Evolutionary conservation across 2,888 invertebrate species (phyloP).

Genomic region (Halocaridina rubra): DNA sequence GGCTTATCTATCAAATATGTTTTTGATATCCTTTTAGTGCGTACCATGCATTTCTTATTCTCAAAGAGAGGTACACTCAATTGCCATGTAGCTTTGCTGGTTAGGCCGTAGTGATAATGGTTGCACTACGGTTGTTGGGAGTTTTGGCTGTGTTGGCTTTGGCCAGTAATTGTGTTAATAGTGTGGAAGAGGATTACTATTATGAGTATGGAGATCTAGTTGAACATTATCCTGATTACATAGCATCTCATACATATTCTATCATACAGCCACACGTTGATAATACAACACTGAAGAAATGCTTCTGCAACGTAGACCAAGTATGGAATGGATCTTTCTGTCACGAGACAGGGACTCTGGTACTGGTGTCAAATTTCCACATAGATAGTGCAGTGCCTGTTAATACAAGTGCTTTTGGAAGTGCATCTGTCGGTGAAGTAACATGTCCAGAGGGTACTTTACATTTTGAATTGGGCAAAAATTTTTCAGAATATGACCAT

Average conservation of each 20-base stretch:
- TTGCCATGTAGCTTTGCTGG: background rate
- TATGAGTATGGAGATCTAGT: background rate
- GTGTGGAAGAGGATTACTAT: no score
- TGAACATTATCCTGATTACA: background rate
- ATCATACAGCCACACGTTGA: background rate
- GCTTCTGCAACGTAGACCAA: slow-evolving; percentile 15
- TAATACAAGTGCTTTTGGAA: slow-evolving; percentile 8
- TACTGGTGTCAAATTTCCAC: background rate
- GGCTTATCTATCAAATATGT: background rate
- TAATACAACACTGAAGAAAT: slow-evolving; percentile 30
- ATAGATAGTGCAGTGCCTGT: background rate
- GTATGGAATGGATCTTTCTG: slow-evolving; percentile 7
- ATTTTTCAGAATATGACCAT: background rate
- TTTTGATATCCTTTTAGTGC: background rate
- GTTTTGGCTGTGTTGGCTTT: background rate
- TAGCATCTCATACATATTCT: no score
- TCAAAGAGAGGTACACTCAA: no score
- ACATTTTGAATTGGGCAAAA: background rate
- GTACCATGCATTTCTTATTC: no score
- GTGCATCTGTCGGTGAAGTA: background rate
- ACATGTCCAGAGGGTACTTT: background rate
- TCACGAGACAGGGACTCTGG: background rate
- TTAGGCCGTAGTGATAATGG: background rate
- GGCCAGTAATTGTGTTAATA: background rate
- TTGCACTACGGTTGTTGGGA: background rate